Percentiles rank a stretch among this genome's conserved stretches.
Evolutionary conservation across 2,113 vertebrate genomes (phyloP).

Genomic region (Balaeniceps rex): DNA sequence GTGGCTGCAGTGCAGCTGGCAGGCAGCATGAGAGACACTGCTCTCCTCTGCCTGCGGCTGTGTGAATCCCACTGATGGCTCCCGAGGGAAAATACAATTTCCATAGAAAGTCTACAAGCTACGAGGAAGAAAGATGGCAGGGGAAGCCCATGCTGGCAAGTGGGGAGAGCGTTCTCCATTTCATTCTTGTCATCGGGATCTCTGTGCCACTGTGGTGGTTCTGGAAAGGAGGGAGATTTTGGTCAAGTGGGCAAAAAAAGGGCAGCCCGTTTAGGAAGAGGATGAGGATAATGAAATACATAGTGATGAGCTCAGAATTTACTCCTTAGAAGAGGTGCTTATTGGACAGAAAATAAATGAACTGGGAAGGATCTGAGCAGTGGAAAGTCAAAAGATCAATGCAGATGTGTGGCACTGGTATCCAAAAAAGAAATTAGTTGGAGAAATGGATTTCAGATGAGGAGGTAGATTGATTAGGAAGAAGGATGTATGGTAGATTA

Average conservation of each 20-base stretch:
- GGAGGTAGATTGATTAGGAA: background rate
- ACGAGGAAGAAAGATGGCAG: background rate
- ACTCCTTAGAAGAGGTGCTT: background rate
- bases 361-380: background rate
- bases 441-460: background rate
- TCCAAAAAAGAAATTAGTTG: background rate
- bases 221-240: background rate
- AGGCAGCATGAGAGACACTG: background rate
- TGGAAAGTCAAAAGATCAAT: background rate
- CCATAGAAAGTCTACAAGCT: background rate
- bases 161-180: accelerated
- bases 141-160: background rate
- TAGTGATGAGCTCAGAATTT: background rate
- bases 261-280: background rate
- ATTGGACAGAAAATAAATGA: background rate
- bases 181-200: background rate
- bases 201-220: background rate
- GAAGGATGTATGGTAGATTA: background rate
- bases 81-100: background rate
- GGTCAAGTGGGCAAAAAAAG: background rate
- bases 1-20: accelerated
- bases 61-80: background rate
- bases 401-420: background rate
- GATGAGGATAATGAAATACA: background rate
- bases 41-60: background rate